Conservation (phyloP, 2,113 vertebrate species). For the Megaceryle torquata region DNA sequence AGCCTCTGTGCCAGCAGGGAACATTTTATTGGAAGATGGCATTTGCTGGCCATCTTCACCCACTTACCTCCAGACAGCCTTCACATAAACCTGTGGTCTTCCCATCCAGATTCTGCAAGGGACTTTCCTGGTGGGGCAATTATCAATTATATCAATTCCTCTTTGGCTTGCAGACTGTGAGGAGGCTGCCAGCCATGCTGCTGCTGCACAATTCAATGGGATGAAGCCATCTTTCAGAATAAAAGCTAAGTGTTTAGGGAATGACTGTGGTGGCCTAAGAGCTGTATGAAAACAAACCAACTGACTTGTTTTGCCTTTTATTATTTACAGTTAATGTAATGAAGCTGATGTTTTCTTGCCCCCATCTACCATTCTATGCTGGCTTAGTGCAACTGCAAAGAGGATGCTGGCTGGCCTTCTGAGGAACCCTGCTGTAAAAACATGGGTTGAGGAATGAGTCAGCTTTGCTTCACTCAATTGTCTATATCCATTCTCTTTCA, state of each 20-base stretch:
- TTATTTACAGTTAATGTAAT: not conserved
- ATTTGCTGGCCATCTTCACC: not conserved
- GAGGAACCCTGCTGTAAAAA: not conserved
- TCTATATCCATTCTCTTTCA: not conserved
- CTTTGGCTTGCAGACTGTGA: not conserved
- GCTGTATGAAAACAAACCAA: not conserved
- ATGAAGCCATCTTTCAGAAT: not conserved
- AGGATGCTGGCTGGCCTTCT: not conserved
- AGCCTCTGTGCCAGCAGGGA: not conserved
- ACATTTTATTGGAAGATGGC: not conserved
- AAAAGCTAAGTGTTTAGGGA: not conserved
- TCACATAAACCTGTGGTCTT: not conserved
- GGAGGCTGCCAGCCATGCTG: not conserved
- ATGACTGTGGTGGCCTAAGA: not conserved
- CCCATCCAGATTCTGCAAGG: no score
- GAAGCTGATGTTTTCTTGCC: not conserved
- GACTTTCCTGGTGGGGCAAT: not conserved
- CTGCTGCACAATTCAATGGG: not conserved
- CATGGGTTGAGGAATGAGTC: conserved; percentile 26
- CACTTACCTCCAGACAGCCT: not conserved
- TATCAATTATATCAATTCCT: not conserved
- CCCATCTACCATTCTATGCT: not conserved
- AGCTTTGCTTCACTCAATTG: not conserved
- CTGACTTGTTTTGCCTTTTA: not conserved
- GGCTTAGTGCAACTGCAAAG: not conserved